Conservation (phyloP, 2,888 invertebrate species). For the Hirtodrosophila duncani region DNA sequence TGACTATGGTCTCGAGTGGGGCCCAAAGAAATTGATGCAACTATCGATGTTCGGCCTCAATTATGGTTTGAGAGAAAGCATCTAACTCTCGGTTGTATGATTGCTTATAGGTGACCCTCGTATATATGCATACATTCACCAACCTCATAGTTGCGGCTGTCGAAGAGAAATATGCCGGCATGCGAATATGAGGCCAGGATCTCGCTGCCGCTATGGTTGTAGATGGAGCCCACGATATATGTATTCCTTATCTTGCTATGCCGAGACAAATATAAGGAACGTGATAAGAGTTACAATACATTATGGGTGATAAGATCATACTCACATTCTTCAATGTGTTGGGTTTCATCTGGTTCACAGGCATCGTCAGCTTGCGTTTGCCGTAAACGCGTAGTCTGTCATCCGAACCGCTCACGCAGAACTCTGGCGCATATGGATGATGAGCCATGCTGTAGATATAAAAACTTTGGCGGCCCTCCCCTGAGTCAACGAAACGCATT, state of each 20-base stretch:
- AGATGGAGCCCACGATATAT: constrained; percentile 93
- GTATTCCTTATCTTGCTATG: constrained; percentile 47
- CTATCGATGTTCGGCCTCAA: constrained; percentile 80
- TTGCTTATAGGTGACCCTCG: constrained; percentile 81
- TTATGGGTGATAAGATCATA: not conserved
- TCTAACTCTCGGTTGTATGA: no score
- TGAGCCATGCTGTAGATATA: constrained; percentile 92
- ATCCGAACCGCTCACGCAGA: constrained; percentile 91
- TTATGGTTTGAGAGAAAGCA: not conserved
- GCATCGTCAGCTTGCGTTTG: constrained; percentile 80
- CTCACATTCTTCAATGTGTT: constrained; percentile 36
- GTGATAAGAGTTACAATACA: constrained; percentile 3
- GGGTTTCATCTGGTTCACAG: constrained; percentile 80
- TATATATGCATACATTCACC: constrained; percentile 80
- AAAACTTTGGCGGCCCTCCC: constrained; percentile 79
- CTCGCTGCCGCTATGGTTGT: constrained; percentile 93
- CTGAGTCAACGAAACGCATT: constrained; percentile 79
- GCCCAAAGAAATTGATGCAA: constrained; percentile 93
- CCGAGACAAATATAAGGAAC: not conserved
- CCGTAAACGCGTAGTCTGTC: constrained; percentile 88
- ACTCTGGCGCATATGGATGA: constrained; percentile 89
- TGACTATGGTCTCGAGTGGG: constrained; percentile 91
- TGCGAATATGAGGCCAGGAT: constrained; percentile 96
- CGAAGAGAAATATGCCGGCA: constrained; percentile 93
- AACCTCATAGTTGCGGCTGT: constrained; percentile 80